Conservation (phyloP, 1,140 invertebrate genomes). For the Cydia amplana region DNA sequence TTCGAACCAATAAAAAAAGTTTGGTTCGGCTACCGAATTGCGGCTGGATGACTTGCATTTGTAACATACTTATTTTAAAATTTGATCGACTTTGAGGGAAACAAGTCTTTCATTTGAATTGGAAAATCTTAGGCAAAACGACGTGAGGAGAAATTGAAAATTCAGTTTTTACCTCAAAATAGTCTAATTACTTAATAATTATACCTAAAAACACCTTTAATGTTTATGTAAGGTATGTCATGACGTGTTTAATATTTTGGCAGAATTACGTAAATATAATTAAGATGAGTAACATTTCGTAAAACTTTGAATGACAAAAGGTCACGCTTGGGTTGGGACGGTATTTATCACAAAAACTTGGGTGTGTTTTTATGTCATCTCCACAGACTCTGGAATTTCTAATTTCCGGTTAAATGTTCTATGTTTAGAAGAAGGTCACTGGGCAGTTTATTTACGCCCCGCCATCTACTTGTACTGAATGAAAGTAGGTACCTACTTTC, state of each 20-base stretch:
- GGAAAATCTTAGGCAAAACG: background rate
- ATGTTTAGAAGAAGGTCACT: conserved; percentile 38
- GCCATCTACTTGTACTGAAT: background rate
- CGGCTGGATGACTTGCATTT: conserved; percentile 29
- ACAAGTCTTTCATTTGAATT: background rate
- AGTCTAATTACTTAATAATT: too few species aligned
- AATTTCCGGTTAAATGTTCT: conserved; percentile 54
- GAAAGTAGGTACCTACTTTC: too few species aligned
- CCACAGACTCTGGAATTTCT: conserved; percentile 47
- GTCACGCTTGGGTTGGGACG: conserved; percentile 17
- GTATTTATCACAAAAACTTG: conserved; percentile 30
- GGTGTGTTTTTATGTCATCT: conserved; percentile 19
- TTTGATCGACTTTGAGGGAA: conserved; percentile 25
- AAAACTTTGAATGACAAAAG: conserved; percentile 13
- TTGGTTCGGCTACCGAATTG: conserved; percentile 25
- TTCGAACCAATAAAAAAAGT: conserved; percentile 33
- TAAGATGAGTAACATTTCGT: background rate
- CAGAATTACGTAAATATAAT: background rate
- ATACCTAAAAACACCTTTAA: too few species aligned
- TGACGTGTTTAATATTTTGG: background rate
- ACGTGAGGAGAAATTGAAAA: background rate
- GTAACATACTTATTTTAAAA: background rate
- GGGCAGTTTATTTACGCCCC: background rate
- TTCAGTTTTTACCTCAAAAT: too few species aligned
- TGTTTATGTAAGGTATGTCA: background rate